These are phyloP conservation scores for Semnornis frantzii DNA, from an alignment of 2,113 vertebrate genomes.

Conservation along the genomic window DNA sequence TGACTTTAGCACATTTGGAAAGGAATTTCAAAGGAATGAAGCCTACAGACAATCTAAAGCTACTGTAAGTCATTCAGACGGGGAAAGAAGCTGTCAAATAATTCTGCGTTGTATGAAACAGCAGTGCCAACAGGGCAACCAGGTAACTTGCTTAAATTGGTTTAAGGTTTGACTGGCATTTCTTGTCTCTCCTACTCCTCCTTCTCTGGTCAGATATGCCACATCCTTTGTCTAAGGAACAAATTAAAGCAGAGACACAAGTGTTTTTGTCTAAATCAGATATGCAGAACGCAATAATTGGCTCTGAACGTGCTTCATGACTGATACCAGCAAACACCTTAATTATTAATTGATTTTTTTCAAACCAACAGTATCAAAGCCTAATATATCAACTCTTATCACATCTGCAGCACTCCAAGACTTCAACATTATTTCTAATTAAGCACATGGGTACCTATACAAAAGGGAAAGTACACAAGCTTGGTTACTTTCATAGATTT, in stretches of 20 bases:
- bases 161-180: neutral
- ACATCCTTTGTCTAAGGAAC: neutral
- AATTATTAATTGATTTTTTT: conserved; percentile 60
- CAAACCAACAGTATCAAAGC: conserved; percentile 55
- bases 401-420: conserved; percentile 7
- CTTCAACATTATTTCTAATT: conserved; percentile 46
- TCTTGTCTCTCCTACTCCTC: neutral
- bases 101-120: neutral
- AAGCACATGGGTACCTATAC: conserved; percentile 24
- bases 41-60: neutral
- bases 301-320: conserved; percentile 4
- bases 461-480: neutral
- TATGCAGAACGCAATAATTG: conserved; percentile 9
- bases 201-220: neutral
- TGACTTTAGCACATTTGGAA: neutral
- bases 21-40: neutral
- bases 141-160: neutral
- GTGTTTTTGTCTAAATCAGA: conserved; percentile 21
- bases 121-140: neutral
- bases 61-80: neutral
- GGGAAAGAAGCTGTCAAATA: neutral
- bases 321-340: conserved; percentile 39
- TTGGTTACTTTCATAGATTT: neutral
- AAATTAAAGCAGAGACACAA: neutral
- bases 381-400: conserved; percentile 45